A percentile compares a stretch with the other conserved stretches of the same genome.
Conservation (phyloP, 2,888 invertebrate genomes). For the Acrocera orbiculus region DNA sequence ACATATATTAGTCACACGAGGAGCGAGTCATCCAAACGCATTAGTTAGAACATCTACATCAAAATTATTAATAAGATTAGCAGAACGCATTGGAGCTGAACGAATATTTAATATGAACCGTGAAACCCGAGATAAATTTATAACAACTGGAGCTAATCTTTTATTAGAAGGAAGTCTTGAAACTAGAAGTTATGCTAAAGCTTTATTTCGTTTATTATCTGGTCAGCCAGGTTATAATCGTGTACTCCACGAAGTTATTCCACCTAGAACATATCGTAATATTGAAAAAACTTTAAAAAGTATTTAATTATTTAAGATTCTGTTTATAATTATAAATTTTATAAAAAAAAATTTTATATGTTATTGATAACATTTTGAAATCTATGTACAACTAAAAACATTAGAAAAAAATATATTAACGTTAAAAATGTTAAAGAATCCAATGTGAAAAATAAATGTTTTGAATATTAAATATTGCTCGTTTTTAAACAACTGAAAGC, state of each 20-base stretch:
- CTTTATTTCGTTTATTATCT: constrained; percentile 53
- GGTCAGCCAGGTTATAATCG: constrained; percentile 58
- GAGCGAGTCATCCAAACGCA: constrained; percentile 68
- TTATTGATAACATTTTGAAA: too few species aligned
- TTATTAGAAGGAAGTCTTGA: constrained; percentile 74
- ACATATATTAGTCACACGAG: constrained; percentile 46
- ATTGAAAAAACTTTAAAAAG: constrained; percentile 58
- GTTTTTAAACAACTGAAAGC: too few species aligned
- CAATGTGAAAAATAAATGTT: too few species aligned
- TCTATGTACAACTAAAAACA: too few species aligned
- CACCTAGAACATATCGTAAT: constrained; percentile 58
- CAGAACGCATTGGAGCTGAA: constrained; percentile 55
- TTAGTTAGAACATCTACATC: constrained; percentile 72
- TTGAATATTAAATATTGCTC: too few species aligned
- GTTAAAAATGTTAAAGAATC: too few species aligned
- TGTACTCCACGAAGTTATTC: constrained; percentile 61
- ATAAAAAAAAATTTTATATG: too few species aligned
- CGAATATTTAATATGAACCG: constrained; percentile 51
- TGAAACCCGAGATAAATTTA: constrained; percentile 62
- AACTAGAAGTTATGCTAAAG: constrained; percentile 63
- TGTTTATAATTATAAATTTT: too few species aligned
- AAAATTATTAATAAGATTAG: constrained; percentile 52
- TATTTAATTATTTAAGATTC: constrained; percentile 13
- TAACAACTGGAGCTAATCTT: constrained; percentile 66
- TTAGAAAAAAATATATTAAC: too few species aligned